Evolutionary conservation across 2,797 vertebrate species (phyloP).

Genomic region (Poecilia gillii): DNA sequence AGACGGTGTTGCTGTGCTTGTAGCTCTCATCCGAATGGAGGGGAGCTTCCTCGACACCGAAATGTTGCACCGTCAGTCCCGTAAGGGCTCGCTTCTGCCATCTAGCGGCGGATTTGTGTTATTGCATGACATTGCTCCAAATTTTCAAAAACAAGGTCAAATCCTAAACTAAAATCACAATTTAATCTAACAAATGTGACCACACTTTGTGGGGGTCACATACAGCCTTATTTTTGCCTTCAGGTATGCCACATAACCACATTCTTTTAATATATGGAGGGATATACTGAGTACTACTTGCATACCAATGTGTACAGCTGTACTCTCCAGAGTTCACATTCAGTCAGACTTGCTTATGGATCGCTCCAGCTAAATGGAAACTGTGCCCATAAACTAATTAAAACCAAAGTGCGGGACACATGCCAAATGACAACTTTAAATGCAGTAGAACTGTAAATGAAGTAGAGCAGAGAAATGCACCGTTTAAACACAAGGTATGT

Average conservation of each 20-base stretch:
- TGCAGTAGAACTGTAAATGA: neutral
- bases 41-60: no score
- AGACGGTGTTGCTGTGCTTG: no score
- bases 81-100: no score
- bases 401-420: slow-evolving; percentile 36
- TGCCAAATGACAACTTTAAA: slow-evolving; percentile 23
- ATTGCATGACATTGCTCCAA: no score
- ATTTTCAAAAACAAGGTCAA: no score
- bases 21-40: no score
- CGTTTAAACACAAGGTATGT: neutral
- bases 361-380: slow-evolving; percentile 13
- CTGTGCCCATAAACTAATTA: slow-evolving; percentile 29
- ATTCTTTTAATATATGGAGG: neutral
- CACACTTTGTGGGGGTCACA: no score
- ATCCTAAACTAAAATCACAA: no score
- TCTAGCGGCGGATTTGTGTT: no score
- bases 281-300: neutral
- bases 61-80: no score
- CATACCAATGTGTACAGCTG: neutral
- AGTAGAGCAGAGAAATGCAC: neutral
- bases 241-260: neutral
- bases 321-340: slow-evolving; percentile 15
- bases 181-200: no score
- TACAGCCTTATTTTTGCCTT: neutral
- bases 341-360: neutral